Evolutionary conservation across 2,797 vertebrate genomes (phyloP).

Genomic region (Tokudaia tokunoshimensis): DNA sequence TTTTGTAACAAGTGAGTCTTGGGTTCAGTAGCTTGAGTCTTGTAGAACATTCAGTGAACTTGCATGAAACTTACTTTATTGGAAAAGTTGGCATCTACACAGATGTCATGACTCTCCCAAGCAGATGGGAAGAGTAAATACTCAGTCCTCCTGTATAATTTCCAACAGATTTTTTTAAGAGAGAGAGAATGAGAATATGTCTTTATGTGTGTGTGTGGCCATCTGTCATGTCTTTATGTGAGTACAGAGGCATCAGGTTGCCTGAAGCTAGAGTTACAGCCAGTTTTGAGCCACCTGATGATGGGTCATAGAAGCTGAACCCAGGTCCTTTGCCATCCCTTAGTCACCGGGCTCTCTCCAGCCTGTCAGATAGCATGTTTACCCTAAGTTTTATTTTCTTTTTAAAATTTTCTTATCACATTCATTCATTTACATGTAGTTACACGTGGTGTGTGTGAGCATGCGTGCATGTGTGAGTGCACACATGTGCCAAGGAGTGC

Average conservation of each 20-base stretch:
- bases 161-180: background rate
- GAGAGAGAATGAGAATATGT: background rate
- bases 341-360: background rate
- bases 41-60: conserved; percentile 52
- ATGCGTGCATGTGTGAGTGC: background rate
- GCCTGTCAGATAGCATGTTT: background rate
- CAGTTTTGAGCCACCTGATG: background rate
- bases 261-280: background rate
- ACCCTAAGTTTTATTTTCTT: background rate
- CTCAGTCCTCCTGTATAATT: background rate
- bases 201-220: background rate
- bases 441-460: background rate
- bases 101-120: background rate
- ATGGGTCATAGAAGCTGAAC: background rate
- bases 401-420: background rate
- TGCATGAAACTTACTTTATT: conserved; percentile 9
- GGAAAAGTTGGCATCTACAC: background rate
- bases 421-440: background rate
- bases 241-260: background rate
- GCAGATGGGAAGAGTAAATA: background rate
- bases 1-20: conserved; percentile 38
- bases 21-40: background rate
- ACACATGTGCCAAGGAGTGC: background rate
- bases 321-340: background rate
- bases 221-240: background rate